Base-by-base conservation (phyloP, 2,888 invertebrate species). In the Pristionchus maxplancki region DNA sequence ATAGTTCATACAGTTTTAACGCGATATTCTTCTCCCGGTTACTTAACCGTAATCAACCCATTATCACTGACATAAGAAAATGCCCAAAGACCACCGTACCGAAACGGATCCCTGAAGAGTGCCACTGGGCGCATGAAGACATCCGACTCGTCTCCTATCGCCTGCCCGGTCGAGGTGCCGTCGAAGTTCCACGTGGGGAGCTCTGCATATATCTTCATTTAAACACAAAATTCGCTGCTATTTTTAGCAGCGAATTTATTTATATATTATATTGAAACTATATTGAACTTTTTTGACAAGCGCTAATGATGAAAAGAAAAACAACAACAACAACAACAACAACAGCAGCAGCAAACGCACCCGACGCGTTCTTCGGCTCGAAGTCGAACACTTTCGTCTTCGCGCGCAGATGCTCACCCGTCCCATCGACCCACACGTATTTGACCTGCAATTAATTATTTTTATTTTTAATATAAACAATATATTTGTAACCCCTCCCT, bases 401-500 rank as follows among this genome's bases (percentile, higher is more conserved):
- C 95, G 97, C 97, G 89, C 98, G 96, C 88, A 97, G 94, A 94
- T 97, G 96, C 95, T 97, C 97, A n/a, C 97, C 97, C 20, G 97
- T 97, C 34, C 98, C 98, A 95, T 98, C 98, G 93, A 98, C 97
- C 98, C 98, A 98, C 87, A 98, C 96, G 95, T 98, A 98, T 85
- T 97, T 97, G 58, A 97, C 97, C 95, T 92, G 44, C 34, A 84
- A 84, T 58, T 37, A 58, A n/a, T 48, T 4, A 40, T 13, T 78
- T n/a, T n/a, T 44, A 8, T 67, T 34, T 34, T 17, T 17, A 67
- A 64, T 28, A 53, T 48, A n/a, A n/a, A n/a, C n/a, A n/a, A n/a
- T n/a, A n/a, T n/a, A n/a, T n/a, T n/a, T n/a, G n/a, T n/a, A n/a
- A n/a, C n/a, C n/a, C n/a, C n/a, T n/a, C n/a, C n/a, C n/a, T n/a